Evolutionary conservation across 2,113 vertebrate species (phyloP).

Genomic region (Nymphicus hollandicus): DNA sequence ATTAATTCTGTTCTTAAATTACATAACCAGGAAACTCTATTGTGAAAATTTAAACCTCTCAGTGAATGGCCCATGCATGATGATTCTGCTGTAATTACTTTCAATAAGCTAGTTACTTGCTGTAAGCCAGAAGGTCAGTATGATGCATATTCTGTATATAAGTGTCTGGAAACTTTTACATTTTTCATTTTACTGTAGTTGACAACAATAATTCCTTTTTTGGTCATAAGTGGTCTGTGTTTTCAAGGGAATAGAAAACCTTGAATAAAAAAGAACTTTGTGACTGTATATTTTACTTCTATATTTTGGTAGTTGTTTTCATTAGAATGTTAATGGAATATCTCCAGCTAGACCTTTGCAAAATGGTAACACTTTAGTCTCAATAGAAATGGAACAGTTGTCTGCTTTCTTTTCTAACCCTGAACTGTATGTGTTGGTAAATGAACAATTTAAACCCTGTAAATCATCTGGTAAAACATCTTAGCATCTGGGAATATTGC

Average conservation of each 20-base stretch:
- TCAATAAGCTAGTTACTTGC: background rate
- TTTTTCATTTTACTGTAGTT: background rate
- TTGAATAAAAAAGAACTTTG: background rate
- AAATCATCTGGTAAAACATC: background rate
- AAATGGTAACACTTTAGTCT: background rate
- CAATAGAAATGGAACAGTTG: background rate
- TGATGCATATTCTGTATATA: background rate
- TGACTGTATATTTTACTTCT: background rate
- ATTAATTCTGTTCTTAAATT: background rate
- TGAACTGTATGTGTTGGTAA: background rate
- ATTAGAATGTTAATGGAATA: background rate
- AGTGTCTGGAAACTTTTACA: background rate
- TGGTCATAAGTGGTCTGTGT: background rate
- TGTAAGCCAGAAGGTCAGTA: background rate
- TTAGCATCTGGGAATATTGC: background rate
- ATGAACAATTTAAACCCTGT: background rate
- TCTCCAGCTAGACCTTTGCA: background rate
- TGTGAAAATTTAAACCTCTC: background rate
- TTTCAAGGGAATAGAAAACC: background rate
- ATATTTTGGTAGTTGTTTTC: background rate
- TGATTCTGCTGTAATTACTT: background rate
- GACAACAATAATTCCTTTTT: background rate
- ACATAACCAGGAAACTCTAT: background rate
- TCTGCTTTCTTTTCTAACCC: background rate
- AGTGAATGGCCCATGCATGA: background rate